phyloP scores from a whole-genome alignment of 2,888 invertebrate genomes.

The Eilema sororculum region DNA sequence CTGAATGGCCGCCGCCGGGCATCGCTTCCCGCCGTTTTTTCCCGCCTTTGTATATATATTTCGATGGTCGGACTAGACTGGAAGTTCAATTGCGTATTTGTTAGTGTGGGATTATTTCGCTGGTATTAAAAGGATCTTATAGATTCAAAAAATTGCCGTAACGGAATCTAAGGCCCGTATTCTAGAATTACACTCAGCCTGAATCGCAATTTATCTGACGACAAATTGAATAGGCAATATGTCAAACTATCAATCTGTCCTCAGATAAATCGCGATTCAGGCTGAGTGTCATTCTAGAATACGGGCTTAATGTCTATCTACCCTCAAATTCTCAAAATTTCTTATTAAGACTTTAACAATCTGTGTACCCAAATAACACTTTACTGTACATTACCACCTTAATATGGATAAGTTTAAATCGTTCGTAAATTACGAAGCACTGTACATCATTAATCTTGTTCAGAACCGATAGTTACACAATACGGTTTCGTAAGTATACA shows the following conservation, averaged over 20 bases:
- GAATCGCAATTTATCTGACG: too few species aligned
- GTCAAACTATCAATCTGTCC: too few species aligned
- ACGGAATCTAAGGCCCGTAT: too few species aligned
- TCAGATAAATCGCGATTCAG: too few species aligned
- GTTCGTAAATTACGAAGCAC: background rate
- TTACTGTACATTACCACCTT: background rate
- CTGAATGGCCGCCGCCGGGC: constrained; percentile 67
- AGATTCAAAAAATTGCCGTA: too few species aligned
- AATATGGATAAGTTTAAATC: background rate
- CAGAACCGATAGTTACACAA: too few species aligned
- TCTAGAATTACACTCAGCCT: too few species aligned
- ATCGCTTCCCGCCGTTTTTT: constrained; percentile 81
- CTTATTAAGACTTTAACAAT: too few species aligned
- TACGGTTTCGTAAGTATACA: background rate
- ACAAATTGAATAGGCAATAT: too few species aligned
- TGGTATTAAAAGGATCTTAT: background rate
- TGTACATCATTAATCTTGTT: background rate
- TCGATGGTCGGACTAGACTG: constrained; percentile 82
- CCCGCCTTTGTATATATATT: constrained; percentile 81
- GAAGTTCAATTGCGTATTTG: background rate
- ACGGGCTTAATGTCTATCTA: background rate
- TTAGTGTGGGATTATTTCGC: background rate
- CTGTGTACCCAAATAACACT: background rate
- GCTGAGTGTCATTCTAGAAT: too few species aligned
- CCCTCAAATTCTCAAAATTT: background rate